Evolutionary conservation across 1,140 invertebrate genomes (phyloP).

Genomic region (Lysiphlebus fabarum): DNA sequence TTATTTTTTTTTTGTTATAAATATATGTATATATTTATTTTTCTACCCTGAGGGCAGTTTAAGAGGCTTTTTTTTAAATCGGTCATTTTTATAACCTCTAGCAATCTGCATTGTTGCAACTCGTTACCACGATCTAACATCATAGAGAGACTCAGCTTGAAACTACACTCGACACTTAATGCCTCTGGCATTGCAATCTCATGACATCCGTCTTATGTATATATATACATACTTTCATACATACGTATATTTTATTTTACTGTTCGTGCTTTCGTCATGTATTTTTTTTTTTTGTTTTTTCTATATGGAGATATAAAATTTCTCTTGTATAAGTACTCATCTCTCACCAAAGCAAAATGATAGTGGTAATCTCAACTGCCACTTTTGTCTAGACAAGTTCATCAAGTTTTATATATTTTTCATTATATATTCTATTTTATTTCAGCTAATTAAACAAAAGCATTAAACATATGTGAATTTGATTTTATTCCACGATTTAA

Average conservation of each 20-base stretch:
- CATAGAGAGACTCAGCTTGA: neutral
- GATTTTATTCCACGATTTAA: constrained; percentile 28
- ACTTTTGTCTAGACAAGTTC: too few relatives aligned
- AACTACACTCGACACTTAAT: neutral
- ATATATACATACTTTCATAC: too few relatives aligned
- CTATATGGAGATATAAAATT: too few relatives aligned
- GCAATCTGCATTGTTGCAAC: neutral
- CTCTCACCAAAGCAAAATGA: too few relatives aligned
- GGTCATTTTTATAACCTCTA: neutral
- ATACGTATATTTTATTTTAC: neutral
- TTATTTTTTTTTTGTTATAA: too few relatives aligned
- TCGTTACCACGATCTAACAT: constrained; percentile 5
- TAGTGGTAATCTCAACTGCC: too few relatives aligned
- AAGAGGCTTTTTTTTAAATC: neutral
- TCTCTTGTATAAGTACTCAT: too few relatives aligned
- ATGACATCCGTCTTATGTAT: neutral
- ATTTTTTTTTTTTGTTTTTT: too few relatives aligned
- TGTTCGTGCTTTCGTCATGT: neutral
- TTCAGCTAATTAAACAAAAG: neutral
- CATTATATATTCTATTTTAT: neutral
- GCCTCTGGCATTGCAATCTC: neutral
- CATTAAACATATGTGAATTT: too few relatives aligned
- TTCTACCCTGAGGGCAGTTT: too few relatives aligned
- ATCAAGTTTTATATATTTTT: neutral
- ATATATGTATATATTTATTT: too few relatives aligned